Conservation (phyloP, 2,888 invertebrate genomes). For the Heterodera filipjevi region DNA sequence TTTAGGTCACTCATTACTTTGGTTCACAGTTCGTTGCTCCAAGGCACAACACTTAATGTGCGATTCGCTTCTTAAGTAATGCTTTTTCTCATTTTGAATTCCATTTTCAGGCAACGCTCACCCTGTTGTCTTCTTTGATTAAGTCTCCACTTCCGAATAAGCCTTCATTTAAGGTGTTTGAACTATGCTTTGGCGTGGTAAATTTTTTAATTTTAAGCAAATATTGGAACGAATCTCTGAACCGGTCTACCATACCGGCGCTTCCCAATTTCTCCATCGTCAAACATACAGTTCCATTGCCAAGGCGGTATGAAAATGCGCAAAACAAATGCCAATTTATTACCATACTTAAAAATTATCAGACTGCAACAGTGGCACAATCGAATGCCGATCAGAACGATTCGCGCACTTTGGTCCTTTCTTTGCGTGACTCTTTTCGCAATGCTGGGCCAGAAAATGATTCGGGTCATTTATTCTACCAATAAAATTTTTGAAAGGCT, state of each 20-base stretch:
- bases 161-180: conserved; percentile 56
- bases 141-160: conserved; percentile 75
- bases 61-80: background rate
- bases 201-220: conserved; percentile 22
- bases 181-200: background rate
- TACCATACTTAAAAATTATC: background rate
- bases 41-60: conserved; percentile 87
- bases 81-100: background rate
- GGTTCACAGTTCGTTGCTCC: conserved; percentile 72
- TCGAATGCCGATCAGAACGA: conserved; percentile 27
- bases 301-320: conserved; percentile 19
- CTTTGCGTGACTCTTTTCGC: conserved; percentile 16
- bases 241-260: conserved; percentile 21
- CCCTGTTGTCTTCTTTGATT: conserved; percentile 86
- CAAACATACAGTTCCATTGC: conserved; percentile 37
- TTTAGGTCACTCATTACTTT: conserved; percentile 32
- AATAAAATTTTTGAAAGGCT: too few relatives aligned
- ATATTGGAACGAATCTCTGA: conserved; percentile 28
- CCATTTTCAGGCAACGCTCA: conserved; percentile 73
- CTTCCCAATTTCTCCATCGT: conserved; percentile 27
- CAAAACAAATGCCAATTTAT: background rate
- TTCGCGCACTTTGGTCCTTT: conserved; percentile 24
- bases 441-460: conserved; percentile 21
- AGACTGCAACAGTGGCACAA: conserved; percentile 30
- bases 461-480: background rate